Conservation (phyloP, 2,797 vertebrate genomes). For the Carcharodon carcharias region DNA sequence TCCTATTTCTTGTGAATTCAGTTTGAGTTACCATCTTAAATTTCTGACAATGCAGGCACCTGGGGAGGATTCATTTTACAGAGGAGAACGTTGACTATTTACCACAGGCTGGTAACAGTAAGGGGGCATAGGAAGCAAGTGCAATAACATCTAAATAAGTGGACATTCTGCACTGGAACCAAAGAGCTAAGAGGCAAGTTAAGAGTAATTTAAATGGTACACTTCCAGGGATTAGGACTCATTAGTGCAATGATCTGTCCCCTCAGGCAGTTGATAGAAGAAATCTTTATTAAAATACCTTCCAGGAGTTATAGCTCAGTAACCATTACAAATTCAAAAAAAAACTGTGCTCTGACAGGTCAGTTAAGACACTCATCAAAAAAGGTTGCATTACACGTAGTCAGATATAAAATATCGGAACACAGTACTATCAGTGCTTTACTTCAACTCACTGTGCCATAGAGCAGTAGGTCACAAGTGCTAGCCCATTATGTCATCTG, state of each 20-base stretch:
- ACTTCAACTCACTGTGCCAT: not conserved
- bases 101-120: not conserved
- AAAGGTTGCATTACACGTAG: not conserved
- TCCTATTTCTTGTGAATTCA: too few relatives aligned
- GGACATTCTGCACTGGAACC: not conserved
- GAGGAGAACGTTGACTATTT: not conserved
- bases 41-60: not conserved
- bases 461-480: not conserved
- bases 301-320: constrained; percentile 19
- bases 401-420: not conserved
- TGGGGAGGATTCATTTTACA: too few relatives aligned
- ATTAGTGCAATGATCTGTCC: not conserved
- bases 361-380: not conserved
- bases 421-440: not conserved
- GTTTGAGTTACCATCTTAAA: not conserved
- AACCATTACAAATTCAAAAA: constrained; percentile 6
- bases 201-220: not conserved
- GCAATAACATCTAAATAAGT: too few relatives aligned
- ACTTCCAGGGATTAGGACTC: not conserved
- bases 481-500: not conserved
- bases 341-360: not conserved
- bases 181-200: not conserved
- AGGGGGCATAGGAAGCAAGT: not conserved
- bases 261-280: not conserved
- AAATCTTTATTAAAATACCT: constrained; percentile 27